Percentiles rank a stretch among this genome's conserved stretches.
phyloP scores from a whole-genome alignment of 37 sponge, comb jelly and placozoan species.

The Beroe forskalii region DNA sequence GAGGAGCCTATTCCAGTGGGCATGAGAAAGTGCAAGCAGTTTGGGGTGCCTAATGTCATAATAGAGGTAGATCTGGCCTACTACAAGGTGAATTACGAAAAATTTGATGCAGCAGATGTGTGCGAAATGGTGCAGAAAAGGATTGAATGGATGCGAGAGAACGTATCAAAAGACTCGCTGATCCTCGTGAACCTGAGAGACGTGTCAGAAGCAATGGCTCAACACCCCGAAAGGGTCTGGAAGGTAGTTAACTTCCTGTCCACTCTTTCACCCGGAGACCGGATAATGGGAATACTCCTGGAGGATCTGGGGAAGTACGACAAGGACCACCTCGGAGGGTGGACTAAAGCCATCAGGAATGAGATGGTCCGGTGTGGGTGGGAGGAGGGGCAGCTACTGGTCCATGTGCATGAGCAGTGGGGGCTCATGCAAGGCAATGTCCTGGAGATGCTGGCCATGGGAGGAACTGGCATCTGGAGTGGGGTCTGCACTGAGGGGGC shows the following conservation, averaged over 20 bases:
- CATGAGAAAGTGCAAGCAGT: constrained; percentile 58
- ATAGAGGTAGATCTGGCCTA: constrained; percentile 66
- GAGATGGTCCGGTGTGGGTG: constrained; percentile 64
- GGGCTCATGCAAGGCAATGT: constrained; percentile 39
- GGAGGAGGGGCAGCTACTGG: constrained; percentile 65
- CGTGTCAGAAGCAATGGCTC: constrained; percentile 48
- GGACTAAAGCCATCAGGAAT: constrained; percentile 57
- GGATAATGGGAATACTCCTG: constrained; percentile 64
- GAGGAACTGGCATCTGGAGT: constrained; percentile 70
- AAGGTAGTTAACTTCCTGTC: constrained; percentile 58
- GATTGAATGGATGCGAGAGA: neutral
- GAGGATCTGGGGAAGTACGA: constrained; percentile 66
- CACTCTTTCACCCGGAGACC: constrained; percentile 26
- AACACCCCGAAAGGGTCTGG: constrained; percentile 51
- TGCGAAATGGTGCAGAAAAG: constrained; percentile 41
- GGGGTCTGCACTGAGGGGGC: constrained; percentile 69
- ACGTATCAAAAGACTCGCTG: neutral
- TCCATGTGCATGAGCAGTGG: constrained; percentile 70
- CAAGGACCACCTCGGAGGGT: constrained; percentile 39
- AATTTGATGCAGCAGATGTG: neutral
- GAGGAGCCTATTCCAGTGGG: constrained; percentile 52
- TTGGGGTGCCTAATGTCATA: constrained; percentile 61
- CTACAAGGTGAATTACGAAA: constrained; percentile 24
- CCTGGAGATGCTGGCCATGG: constrained; percentile 64
- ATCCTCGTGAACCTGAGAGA: constrained; percentile 68